Conservation (phyloP, 35 echinoderm and acorn worm genomes). For the Heliocidaris erythrogramma region DNA sequence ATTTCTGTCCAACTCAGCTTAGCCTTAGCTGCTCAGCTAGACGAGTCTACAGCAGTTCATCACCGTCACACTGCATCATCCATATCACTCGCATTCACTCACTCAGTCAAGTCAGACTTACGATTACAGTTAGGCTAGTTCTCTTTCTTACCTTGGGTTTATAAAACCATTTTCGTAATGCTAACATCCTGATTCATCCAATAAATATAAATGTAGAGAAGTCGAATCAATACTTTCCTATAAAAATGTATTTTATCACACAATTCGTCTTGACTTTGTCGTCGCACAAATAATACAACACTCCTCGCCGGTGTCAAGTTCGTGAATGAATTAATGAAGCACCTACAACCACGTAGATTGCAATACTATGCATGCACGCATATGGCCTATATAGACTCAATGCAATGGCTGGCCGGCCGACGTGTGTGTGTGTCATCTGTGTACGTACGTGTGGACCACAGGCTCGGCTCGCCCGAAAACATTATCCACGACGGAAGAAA, state of each 20-base stretch:
- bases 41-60: not conserved
- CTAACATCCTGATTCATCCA: constrained; percentile 54
- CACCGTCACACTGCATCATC: not conserved
- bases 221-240: not conserved
- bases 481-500: not conserved
- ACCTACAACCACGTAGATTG: too few species aligned
- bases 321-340: too few species aligned
- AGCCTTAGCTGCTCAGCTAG: too few species aligned
- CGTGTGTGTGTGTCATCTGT: too few species aligned
- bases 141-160: constrained; percentile 70
- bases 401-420: too few species aligned
- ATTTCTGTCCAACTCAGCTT: too few species aligned
- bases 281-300: not conserved
- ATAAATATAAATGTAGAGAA: not conserved
- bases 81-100: not conserved
- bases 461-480: too few species aligned
- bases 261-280: not conserved
- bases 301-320: not conserved
- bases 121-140: not conserved
- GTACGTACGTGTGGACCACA: too few species aligned
- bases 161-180: constrained; percentile 76
- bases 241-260: too few species aligned
- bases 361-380: too few species aligned
- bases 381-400: too few species aligned
- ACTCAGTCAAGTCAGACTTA: not conserved